Conservation (phyloP, 2,113 vertebrate species). For the Ondatra zibethicus region DNA sequence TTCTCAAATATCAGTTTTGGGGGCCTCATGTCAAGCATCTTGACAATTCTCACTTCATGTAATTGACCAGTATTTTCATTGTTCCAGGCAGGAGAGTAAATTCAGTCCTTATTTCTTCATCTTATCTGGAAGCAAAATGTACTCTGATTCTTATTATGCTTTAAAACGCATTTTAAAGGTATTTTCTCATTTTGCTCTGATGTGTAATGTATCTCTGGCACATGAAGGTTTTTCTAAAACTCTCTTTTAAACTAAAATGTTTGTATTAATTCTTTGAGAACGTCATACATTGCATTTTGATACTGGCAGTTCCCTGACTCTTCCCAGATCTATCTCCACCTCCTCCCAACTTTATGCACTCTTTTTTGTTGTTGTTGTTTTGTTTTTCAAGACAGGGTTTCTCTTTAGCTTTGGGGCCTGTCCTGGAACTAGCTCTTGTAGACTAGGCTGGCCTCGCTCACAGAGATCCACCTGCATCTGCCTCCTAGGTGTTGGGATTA, state of each 20-base stretch:
- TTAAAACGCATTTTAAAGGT: constrained; percentile 23
- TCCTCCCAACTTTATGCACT: not conserved
- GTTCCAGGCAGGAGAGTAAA: not conserved
- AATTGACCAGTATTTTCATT: not conserved
- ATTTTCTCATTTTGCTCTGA: constrained; percentile 21
- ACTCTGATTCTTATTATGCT: not conserved
- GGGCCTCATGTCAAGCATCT: not conserved
- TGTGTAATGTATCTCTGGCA: not conserved
- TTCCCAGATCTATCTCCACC: not conserved
- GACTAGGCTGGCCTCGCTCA: too few species aligned
- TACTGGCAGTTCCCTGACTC: not conserved
- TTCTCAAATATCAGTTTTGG: not conserved
- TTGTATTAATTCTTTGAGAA: not conserved
- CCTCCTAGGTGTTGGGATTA: too few species aligned
- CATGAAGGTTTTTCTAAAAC: not conserved
- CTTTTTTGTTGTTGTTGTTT: too few species aligned
- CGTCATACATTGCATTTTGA: not conserved
- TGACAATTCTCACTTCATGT: not conserved
- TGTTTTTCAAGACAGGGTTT: too few species aligned
- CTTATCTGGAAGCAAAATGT: constrained; percentile 17
- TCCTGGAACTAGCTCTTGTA: too few species aligned
- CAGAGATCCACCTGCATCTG: too few species aligned
- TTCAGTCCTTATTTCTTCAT: not conserved
- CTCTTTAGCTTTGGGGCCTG: too few species aligned
- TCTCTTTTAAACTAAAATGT: not conserved